Conservation (phyloP, 2,888 invertebrate species). For the Zaprionus lineosus region DNA sequence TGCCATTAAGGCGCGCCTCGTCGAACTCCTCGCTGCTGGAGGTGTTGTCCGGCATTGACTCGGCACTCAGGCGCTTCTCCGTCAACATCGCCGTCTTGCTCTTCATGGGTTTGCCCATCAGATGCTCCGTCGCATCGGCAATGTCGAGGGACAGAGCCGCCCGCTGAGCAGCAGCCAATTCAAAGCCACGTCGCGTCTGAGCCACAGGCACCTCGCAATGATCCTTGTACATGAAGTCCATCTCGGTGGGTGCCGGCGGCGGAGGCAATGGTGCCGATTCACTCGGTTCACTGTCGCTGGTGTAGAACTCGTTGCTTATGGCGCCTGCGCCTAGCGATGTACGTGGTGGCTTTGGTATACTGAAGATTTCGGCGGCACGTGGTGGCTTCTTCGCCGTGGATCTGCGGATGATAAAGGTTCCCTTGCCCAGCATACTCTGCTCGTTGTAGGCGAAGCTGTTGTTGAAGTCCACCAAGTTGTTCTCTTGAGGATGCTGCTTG, state of each 20-base stretch:
- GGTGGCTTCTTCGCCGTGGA: conserved; percentile 70
- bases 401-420: conserved; percentile 90
- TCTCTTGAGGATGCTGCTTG: conserved; percentile 36
- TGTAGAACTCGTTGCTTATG: conserved; percentile 69
- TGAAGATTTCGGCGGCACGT: conserved; percentile 70
- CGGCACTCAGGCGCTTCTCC: conserved; percentile 66
- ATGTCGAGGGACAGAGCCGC: conserved; percentile 66
- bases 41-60: conserved; percentile 71
- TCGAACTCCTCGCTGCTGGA: conserved; percentile 73
- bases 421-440: conserved; percentile 84
- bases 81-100: conserved; percentile 68
- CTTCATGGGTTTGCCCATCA: conserved; percentile 54
- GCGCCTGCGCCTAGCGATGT: conserved; percentile 49
- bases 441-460: conserved; percentile 64
- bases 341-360: conserved; percentile 64
- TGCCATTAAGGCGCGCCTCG: conserved; percentile 65
- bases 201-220: conserved; percentile 84
- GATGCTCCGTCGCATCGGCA: conserved; percentile 56
- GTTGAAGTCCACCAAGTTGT: conserved; percentile 53
- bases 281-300: conserved; percentile 70
- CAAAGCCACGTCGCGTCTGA: conserved; percentile 88
- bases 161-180: conserved; percentile 86
- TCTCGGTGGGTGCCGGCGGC: conserved; percentile 50
- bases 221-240: conserved; percentile 84
- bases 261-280: conserved; percentile 58